phyloP scores from a whole-genome alignment of 64 coral and sea anemone genomes.

The Pocillopora verrucosa region DNA sequence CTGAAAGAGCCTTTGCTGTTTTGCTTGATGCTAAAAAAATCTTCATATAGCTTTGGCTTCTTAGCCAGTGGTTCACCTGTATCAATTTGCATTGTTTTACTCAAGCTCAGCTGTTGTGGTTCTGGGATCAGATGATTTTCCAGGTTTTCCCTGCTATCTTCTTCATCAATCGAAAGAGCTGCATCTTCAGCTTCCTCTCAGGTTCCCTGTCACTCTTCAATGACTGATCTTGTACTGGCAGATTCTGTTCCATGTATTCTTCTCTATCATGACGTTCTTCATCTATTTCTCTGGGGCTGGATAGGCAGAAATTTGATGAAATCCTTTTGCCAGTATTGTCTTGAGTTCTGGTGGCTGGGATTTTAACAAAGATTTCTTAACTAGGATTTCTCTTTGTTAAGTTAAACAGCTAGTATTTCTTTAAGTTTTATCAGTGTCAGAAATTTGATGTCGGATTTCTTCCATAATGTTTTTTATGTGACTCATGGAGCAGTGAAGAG shows the following conservation, averaged over 20 bases:
- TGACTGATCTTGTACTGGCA: not conserved
- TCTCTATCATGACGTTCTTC: constrained; percentile 11
- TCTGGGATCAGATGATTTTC: too few relatives aligned
- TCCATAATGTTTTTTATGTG: too few relatives aligned
- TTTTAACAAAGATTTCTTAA: constrained; percentile 53
- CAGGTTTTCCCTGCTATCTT: too few relatives aligned
- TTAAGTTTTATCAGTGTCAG: not conserved
- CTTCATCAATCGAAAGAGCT: too few relatives aligned
- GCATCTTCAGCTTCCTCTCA: too few relatives aligned
- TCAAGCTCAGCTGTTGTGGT: not conserved
- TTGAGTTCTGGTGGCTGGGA: not conserved
- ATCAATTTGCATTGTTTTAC: not conserved
- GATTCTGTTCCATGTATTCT: not conserved
- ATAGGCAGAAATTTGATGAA: too few relatives aligned
- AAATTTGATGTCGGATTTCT: too few relatives aligned
- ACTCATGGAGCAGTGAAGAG: too few relatives aligned
- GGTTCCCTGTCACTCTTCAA: not conserved
- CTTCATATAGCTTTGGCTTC: not conserved
- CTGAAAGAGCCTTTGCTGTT: constrained; percentile 5
- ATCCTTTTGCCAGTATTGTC: too few relatives aligned
- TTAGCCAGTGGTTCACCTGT: not conserved
- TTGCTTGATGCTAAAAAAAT: not conserved
- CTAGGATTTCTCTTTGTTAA: not conserved
- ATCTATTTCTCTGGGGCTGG: not conserved
- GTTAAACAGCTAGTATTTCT: constrained; percentile 6